phyloP scores from a whole-genome alignment of 2,888 invertebrate genomes.

The Carabus problematicus region DNA sequence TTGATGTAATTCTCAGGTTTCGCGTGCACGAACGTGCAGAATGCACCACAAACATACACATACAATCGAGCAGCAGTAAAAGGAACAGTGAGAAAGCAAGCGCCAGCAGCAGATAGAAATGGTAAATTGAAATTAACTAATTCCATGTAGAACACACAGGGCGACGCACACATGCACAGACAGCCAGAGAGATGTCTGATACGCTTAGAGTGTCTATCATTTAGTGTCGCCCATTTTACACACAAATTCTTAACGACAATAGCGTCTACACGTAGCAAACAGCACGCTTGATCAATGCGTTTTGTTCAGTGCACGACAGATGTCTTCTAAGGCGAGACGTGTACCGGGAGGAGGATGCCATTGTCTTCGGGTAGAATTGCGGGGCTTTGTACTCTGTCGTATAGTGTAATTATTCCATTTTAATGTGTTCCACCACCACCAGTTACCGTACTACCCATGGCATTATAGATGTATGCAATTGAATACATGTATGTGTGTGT shows the following conservation, averaged over 20 bases:
- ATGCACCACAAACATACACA: not conserved
- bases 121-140: constrained; percentile 32
- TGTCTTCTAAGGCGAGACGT: not conserved
- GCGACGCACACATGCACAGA: not conserved
- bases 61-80: not conserved
- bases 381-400: constrained; percentile 4
- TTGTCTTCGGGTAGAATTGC: not conserved
- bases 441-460: too few relatives aligned
- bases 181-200: constrained; percentile 15
- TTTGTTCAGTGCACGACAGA: constrained; percentile 25
- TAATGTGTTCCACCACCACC: constrained; percentile 17
- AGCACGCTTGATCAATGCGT: constrained; percentile 29
- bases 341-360: not conserved
- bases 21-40: not conserved
- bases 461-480: constrained; percentile 26
- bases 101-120: not conserved
- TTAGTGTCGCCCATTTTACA: constrained; percentile 21
- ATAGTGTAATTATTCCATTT: constrained; percentile 34
- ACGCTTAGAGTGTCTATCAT: constrained; percentile 28
- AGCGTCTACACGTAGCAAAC: constrained; percentile 12
- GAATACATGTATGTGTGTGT: not conserved
- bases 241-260: constrained; percentile 27
- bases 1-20: constrained; percentile 17
- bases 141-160: constrained; percentile 29
- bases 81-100: constrained; percentile 8